Percentiles rank a stretch among this genome's conserved stretches.
Evolutionary conservation across 2,113 vertebrate species (phyloP).

Genomic region (Apeltes quadracus): DNA sequence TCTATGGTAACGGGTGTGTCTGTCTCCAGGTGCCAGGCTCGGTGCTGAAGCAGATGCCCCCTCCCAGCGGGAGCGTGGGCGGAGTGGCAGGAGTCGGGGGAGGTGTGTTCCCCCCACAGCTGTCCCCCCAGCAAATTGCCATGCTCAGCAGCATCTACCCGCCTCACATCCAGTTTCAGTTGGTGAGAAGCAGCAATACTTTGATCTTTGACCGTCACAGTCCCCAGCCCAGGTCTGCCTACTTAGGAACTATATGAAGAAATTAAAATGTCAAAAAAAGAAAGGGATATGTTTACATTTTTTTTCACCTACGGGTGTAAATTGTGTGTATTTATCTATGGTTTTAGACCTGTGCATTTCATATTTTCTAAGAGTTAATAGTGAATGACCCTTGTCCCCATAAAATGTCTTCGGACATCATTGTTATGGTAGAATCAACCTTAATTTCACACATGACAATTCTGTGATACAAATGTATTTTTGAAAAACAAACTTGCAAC

Average conservation of each 20-base stretch:
- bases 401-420: not conserved
- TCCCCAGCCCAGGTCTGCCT: slow-evolving; percentile 7
- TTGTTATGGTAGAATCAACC: not conserved
- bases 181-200: slow-evolving; percentile 85
- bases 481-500: not conserved
- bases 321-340: not conserved
- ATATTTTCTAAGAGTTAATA: not conserved
- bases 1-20: slow-evolving; percentile 53
- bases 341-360: not conserved
- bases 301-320: not conserved
- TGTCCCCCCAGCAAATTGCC: slow-evolving; percentile 97
- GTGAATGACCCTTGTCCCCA: not conserved
- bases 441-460: not conserved
- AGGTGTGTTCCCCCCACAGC: slow-evolving; percentile 87
- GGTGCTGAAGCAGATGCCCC: slow-evolving; percentile 96
- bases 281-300: too few species aligned
- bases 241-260: not conserved
- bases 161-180: slow-evolving; percentile 93
- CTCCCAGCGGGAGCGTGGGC: slow-evolving; percentile 90
- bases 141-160: slow-evolving; percentile 99
- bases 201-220: slow-evolving; percentile 4
- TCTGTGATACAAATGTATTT: not conserved
- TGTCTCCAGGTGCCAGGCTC: slow-evolving; percentile 91
- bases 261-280: not conserved
- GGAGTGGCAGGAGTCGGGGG: slow-evolving; percentile 76